Conservation (phyloP, 23 tunicate species). For the Trididemnum miniatum region DNA sequence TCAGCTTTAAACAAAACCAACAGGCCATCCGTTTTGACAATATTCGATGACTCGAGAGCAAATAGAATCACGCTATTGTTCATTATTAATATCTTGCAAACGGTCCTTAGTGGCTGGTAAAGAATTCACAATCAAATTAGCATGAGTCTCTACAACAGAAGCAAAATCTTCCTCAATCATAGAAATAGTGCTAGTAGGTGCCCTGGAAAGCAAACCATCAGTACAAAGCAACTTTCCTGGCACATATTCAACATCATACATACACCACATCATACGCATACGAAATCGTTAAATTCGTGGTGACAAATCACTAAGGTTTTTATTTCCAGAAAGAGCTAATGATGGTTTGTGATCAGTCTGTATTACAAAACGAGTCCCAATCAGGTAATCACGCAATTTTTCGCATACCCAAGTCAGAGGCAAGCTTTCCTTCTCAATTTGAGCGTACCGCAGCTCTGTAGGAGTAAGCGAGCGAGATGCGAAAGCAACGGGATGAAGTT, state of each 20-base stretch:
- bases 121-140: neutral
- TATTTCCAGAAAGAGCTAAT: conserved; percentile 10
- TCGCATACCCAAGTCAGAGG: conserved; percentile 25
- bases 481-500: neutral
- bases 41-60: neutral
- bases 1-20: no score
- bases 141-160: neutral
- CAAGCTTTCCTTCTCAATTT: conserved; percentile 32
- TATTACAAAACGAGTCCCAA: conserved; percentile 8
- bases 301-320: conserved; percentile 19
- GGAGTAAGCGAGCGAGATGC: conserved; percentile 15
- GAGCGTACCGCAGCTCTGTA: conserved; percentile 37
- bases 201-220: conserved; percentile 14
- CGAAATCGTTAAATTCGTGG: conserved; percentile 36
- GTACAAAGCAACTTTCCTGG: conserved; percentile 28
- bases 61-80: neutral
- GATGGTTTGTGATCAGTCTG: conserved; percentile 47
- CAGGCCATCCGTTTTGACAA: conserved; percentile 23
- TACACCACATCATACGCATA: conserved; percentile 37
- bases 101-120: conserved; percentile 24
- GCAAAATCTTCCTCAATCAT: neutral
- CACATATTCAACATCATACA: conserved; percentile 19
- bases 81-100: neutral
- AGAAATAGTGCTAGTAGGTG: neutral
- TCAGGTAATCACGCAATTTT: conserved; percentile 21